Base-by-base conservation (phyloP, 2,797 vertebrate species). In the Amphiprion clarkii region DNA sequence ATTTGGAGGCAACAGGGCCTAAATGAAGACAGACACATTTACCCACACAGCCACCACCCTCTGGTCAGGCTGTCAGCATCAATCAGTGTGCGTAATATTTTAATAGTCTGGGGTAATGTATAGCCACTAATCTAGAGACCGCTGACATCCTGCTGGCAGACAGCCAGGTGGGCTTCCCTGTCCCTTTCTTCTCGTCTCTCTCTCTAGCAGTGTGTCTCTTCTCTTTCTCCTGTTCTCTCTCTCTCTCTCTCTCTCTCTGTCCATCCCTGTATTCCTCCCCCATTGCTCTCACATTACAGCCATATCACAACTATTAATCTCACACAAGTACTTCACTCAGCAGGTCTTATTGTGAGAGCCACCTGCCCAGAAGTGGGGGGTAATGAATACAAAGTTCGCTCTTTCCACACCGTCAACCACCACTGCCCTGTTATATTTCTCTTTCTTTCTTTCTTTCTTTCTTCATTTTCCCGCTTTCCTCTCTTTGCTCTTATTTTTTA, bases 111-210 rank as follows among this genome's bases (percentile, higher is more conserved):
- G 94, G 93, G 96, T 95, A 96, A 95, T 92, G 92, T 96, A 96
- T 95, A 93, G 95, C 92, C 92, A 93, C 93, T 96, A 95, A 95
- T 95, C 95, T 95, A 92, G 91, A 95, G 95, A 87, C 93, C 90
- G 95, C 94, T 97, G 96, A 97, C 96, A 94, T 94, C 84, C 93
- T 81, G 78, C 90, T 96, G 96, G 96, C 94, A 61, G 60, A 21
- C 69, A 76, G 94, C 95, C 96, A 96, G 94, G 93, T 92, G 94
- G 91, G 93, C 76, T 85, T 76, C 81, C 78, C 79, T 81, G 31
- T 0, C 5, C 8, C n/a, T 51, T 23, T 36, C 44, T 51, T 55
- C 55, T 69, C 59, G 31, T 46, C 44, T 19, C 16, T 7, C 19
- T 64, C 42, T 48, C 25, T 57, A 16, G 31, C 68, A 14, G 19